Base-by-base conservation (phyloP, 2,797 vertebrate species). In the Sarcophilus harrisii region DNA sequence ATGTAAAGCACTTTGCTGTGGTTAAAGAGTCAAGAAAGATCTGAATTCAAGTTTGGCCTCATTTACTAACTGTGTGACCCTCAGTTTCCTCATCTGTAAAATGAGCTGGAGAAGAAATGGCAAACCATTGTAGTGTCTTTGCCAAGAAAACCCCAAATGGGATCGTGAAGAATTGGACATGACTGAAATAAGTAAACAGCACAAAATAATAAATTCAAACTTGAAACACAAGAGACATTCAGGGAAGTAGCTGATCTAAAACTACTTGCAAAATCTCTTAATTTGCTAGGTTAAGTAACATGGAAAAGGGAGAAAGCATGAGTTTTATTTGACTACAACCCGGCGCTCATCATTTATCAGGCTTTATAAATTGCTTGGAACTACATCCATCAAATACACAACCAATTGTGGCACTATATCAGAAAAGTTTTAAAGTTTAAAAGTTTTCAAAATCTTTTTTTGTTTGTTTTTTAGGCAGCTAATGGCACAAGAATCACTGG, bases 401-500 rank as follows among this genome's bases (percentile, higher is more conserved):
- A 49, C 89, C 45, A 55, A 29, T 90, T n/a, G 89, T 55, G 32
- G 24, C n/a, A 54, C 52, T 4, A 18, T 14, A 38, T 81, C 21
- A 87, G 24, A 24, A 87, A 27, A 87, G 73, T 87, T 87, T 87
- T 87, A 5, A 87, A 87, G 52, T 52, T 52, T 5, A 4, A 29
- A 45, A 45, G 38, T 9, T 27, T 87, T 87, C n/a, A 87, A 59
- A 58, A 58, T 21, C 57, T 73, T 18, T 27, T 45, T 1, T 92
- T 73, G 91, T 95, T 98, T 96, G 91, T 57, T 92, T 96, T 98
- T 94, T 96, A 99, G 99, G 98, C 99, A 99, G 92, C 98, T 99
- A 96, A 99, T 99, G 99, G 96, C 99, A 60, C 99, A 98, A 0
- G 99, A 99, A 93, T 99, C 99, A 0, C 96, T 99, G 97, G 99